These are phyloP conservation scores for Agrotis clavis DNA, from an alignment of 2,888 invertebrate genomes.

Conservation along the genomic window DNA sequence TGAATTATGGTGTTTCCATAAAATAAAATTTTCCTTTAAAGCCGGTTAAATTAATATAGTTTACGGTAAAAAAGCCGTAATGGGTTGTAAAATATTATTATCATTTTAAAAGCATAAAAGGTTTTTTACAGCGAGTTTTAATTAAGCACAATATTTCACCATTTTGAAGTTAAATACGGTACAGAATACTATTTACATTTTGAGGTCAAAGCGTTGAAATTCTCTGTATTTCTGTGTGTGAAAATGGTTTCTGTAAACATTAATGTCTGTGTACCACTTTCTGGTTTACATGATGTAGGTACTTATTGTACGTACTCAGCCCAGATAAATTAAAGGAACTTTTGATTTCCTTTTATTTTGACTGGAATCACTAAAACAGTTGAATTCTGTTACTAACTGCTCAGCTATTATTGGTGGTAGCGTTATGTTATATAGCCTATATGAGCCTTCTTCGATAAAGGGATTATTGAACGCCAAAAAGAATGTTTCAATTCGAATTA, in stretches of 20 bases:
- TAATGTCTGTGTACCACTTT: slow-evolving; percentile 27
- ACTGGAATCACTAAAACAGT: no score
- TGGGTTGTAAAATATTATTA: slow-evolving; percentile 22
- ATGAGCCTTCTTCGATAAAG: no score
- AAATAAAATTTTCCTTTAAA: slow-evolving; percentile 8
- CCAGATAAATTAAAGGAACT: neutral
- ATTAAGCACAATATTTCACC: slow-evolving; percentile 45
- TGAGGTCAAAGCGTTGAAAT: slow-evolving; percentile 20
- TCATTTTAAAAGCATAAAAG: slow-evolving; percentile 45
- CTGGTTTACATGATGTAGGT: neutral
- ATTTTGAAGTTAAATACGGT: slow-evolving; percentile 42
- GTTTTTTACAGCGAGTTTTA: slow-evolving; percentile 38
- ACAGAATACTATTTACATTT: slow-evolving; percentile 21
- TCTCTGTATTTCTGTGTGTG: slow-evolving; percentile 1
- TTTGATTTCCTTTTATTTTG: neutral
- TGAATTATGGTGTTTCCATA: neutral
- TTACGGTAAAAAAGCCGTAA: slow-evolving; percentile 23
- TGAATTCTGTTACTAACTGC: no score
- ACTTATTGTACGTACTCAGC: no score
- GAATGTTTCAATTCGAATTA: no score
- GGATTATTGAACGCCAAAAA: no score
- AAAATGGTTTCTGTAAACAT: slow-evolving; percentile 24
- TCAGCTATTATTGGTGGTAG: no score
- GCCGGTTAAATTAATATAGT: slow-evolving; percentile 17
- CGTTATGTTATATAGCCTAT: no score